A percentile compares a stretch with the other conserved stretches of the same genome.
Conservation (phyloP, 2,113 vertebrate species). For the Platysternon megacephalum region DNA sequence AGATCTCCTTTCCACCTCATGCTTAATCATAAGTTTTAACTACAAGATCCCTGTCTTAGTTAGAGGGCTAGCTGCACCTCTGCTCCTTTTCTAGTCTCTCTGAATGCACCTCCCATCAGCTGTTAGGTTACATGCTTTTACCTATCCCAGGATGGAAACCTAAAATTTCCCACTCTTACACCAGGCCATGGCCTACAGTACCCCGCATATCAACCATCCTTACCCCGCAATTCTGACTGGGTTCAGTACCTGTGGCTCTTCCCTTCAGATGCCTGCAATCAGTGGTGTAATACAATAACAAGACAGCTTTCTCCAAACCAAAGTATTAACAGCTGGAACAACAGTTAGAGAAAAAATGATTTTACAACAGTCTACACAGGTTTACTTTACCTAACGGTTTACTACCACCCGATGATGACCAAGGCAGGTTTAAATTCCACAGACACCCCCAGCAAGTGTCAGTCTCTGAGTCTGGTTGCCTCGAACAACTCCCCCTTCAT, state of each 20-base stretch:
- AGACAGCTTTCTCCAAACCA: neutral
- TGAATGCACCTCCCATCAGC: neutral
- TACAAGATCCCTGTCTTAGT: neutral
- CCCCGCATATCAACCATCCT: no score
- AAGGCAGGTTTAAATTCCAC: no score
- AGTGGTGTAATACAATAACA: neutral
- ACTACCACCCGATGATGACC: neutral
- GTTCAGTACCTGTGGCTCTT: neutral
- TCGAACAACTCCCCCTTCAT: accelerated
- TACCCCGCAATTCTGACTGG: neutral
- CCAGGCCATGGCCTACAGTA: neutral
- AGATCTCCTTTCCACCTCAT: neutral
- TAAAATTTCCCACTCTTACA: no score
- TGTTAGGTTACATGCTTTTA: neutral
- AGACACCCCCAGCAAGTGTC: no score
- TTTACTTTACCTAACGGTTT: neutral
- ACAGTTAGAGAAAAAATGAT: neutral
- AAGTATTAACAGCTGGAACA: neutral
- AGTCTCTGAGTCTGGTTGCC: neutral
- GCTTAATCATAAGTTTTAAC: neutral
- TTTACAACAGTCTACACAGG: neutral
- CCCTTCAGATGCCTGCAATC: neutral
- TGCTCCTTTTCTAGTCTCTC: neutral
- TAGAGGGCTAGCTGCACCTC: neutral
- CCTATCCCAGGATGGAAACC: neutral